These are phyloP conservation scores for Glaucopsyche alexis DNA, from an alignment of 2,888 invertebrate species.

Conservation along the genomic window DNA sequence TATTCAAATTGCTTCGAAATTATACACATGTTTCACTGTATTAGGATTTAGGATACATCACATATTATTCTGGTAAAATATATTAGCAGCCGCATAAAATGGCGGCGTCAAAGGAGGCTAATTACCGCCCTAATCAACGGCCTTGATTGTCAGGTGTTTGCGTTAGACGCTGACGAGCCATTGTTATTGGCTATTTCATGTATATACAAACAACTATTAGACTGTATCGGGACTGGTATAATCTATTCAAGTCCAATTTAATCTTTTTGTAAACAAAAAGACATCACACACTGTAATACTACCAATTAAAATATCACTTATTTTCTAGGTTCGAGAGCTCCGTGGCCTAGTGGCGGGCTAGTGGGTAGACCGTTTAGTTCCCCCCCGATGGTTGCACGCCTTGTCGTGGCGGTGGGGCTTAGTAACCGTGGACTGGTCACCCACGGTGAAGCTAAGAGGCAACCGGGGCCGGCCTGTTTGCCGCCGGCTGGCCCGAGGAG, in stretches of 20 bases:
- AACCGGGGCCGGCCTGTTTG: too few relatives aligned
- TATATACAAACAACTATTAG: conserved; percentile 20
- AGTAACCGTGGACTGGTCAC: too few relatives aligned
- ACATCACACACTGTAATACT: too few relatives aligned
- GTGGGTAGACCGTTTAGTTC: too few relatives aligned
- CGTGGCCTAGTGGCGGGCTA: too few relatives aligned
- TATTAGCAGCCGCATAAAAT: conserved; percentile 36
- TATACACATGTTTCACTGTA: neutral
- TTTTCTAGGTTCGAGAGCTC: too few relatives aligned
- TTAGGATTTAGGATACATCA: conserved; percentile 23
- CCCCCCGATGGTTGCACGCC: too few relatives aligned
- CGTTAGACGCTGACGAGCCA: conserved; percentile 52
- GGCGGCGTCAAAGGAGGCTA: conserved; percentile 65
- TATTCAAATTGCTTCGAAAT: neutral
- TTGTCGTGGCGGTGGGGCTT: too few relatives aligned
- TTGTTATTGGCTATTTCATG: conserved; percentile 38
- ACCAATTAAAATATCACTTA: too few relatives aligned
- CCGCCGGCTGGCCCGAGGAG: too few relatives aligned
- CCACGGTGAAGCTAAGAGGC: too few relatives aligned
- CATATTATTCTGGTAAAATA: neutral
- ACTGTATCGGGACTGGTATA: neutral
- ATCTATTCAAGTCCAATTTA: neutral
- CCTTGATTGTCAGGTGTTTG: conserved; percentile 67
- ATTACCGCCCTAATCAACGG: conserved; percentile 71
- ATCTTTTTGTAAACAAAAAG: too few relatives aligned